Conservation (phyloP, 1,140 invertebrate genomes). For the Diuraphis noxia region DNA sequence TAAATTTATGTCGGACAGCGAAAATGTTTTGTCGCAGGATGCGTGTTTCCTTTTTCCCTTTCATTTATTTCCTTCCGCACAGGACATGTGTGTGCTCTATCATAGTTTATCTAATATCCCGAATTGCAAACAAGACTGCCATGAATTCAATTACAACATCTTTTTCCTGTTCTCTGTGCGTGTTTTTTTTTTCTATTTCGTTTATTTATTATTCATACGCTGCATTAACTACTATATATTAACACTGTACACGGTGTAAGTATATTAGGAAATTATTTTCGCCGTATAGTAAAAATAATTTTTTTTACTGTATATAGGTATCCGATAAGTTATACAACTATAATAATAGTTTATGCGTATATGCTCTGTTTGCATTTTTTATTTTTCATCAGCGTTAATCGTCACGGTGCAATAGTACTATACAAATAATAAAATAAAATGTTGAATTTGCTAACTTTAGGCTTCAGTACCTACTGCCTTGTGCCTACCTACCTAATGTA, state of each 20-base stretch:
- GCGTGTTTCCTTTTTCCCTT: slow-evolving; percentile 50
- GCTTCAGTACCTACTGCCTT: too few relatives aligned
- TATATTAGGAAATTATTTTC: neutral
- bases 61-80: slow-evolving; percentile 39
- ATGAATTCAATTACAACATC: slow-evolving; percentile 34
- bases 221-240: neutral
- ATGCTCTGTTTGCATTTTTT: slow-evolving; percentile 22
- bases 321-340: slow-evolving; percentile 2
- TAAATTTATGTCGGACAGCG: slow-evolving; percentile 41
- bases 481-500: neutral
- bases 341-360: neutral
- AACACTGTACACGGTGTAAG: neutral
- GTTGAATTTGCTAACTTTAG: slow-evolving; percentile 34
- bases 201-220: neutral
- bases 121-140: neutral
- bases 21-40: slow-evolving; percentile 40
- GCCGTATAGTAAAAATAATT: neutral
- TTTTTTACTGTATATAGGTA: slow-evolving; percentile 12
- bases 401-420: slow-evolving; percentile 3
- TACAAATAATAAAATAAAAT: neutral
- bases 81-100: slow-evolving; percentile 50
- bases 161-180: slow-evolving; percentile 10
- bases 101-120: slow-evolving; percentile 22
- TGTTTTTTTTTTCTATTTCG: neutral
- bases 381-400: slow-evolving; percentile 25